phyloP scores from a whole-genome alignment of 2,113 vertebrate species.

The Gallinago media region DNA sequence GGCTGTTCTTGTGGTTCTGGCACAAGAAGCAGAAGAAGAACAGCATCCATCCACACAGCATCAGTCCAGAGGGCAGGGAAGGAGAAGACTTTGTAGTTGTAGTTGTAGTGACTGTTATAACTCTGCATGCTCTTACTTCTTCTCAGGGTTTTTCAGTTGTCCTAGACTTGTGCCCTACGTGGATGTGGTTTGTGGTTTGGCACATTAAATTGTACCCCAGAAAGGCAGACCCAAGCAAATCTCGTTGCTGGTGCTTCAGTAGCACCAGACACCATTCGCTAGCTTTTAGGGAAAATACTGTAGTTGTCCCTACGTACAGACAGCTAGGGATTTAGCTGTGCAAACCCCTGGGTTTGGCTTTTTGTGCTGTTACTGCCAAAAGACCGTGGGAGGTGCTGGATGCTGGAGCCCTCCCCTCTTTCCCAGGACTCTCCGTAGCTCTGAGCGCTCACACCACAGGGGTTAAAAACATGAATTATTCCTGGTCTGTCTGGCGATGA shows the following conservation, averaged over 20 bases:
- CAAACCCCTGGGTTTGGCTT: background rate
- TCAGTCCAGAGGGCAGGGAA: background rate
- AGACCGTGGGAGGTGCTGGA: background rate
- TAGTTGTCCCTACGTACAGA: background rate
- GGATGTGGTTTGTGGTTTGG: background rate
- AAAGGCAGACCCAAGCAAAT: background rate
- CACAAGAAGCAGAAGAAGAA: background rate
- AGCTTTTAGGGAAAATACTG: background rate
- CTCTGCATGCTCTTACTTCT: accelerated
- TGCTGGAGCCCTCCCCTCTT: background rate
- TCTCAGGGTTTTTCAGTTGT: background rate
- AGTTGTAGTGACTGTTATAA: background rate
- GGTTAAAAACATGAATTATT: background rate
- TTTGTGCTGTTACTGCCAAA: background rate
- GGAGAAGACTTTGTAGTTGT: background rate
- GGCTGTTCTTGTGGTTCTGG: background rate
- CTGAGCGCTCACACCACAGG: background rate
- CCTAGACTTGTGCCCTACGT: background rate
- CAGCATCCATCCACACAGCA: background rate
- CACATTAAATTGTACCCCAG: background rate
- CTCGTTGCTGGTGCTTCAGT: background rate
- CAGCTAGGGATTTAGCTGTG: background rate
- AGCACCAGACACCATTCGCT: background rate
- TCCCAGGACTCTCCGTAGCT: background rate
- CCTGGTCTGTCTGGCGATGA: background rate